Percentiles rank a stretch among this genome's conserved stretches.
Evolutionary conservation across 2,113 vertebrate genomes (phyloP).

Genomic region (Orcinus orca): DNA sequence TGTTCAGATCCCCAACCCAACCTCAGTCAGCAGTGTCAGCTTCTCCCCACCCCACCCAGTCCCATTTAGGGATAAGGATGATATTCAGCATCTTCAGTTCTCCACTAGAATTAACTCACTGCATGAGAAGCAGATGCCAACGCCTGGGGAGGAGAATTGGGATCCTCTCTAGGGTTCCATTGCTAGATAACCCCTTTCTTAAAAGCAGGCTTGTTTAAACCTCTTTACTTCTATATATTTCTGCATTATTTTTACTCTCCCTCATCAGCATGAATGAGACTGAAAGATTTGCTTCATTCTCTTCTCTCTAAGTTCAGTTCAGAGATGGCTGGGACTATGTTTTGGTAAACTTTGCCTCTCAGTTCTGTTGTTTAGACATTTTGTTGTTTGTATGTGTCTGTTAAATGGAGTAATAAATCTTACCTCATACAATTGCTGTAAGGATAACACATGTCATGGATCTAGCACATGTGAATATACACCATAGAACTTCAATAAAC

Average conservation of each 20-base stretch:
- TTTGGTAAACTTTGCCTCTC: background rate
- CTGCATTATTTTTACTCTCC: background rate
- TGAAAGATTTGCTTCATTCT: background rate
- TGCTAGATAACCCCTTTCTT: background rate
- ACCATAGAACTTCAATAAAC: background rate
- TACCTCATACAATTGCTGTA: background rate
- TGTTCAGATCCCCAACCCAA: background rate
- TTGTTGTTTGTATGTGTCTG: background rate
- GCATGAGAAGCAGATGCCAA: background rate
- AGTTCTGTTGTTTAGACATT: background rate
- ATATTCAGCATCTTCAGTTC: background rate
- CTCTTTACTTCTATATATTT: background rate
- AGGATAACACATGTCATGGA: background rate
- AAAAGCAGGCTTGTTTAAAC: background rate
- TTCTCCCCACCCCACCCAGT: background rate
- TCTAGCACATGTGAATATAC: background rate
- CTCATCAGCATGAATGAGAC: background rate
- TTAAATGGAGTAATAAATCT: background rate
- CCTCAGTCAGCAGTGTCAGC: too few relatives aligned
- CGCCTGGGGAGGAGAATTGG: rapidly evolving
- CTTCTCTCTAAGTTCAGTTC: background rate
- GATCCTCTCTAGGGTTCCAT: background rate
- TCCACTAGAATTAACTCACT: background rate
- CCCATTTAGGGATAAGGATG: background rate
- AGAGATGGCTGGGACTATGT: background rate